Conservation (phyloP, 2,113 vertebrate genomes). For the Mustelus asterias region DNA sequence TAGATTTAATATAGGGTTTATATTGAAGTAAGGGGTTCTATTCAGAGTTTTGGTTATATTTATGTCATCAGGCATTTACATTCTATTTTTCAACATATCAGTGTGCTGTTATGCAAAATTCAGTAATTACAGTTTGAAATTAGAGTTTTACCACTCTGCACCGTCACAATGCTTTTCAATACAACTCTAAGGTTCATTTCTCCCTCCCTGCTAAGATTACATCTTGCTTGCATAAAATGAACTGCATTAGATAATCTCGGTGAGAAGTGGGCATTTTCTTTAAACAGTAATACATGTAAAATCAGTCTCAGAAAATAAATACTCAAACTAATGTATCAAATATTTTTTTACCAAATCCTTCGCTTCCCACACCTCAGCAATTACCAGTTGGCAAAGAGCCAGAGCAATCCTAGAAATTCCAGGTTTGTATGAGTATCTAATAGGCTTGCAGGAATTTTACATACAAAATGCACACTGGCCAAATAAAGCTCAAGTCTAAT, state of each 20-base stretch:
- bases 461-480: background rate
- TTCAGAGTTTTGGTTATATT: background rate
- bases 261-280: background rate
- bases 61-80: background rate
- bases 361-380: background rate
- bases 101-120: background rate
- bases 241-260: background rate
- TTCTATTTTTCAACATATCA: background rate
- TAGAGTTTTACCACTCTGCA: background rate
- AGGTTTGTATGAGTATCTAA: background rate
- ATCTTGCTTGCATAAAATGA: background rate
- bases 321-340: background rate
- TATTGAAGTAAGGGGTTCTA: background rate
- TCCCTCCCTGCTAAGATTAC: background rate
- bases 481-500: background rate
- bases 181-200: background rate
- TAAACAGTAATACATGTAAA: background rate
- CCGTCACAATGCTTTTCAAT: background rate
- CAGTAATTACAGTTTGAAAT: background rate
- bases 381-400: background rate
- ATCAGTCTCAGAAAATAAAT: background rate
- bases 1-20: background rate
- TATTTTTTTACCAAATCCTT: background rate
- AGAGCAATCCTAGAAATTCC: background rate
- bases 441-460: conserved; percentile 1